Evolutionary conservation across 1,140 invertebrate species (phyloP), one percentile per base, ranked within the genome.

Genomic region (Paraescarpia echinospica): DNA sequence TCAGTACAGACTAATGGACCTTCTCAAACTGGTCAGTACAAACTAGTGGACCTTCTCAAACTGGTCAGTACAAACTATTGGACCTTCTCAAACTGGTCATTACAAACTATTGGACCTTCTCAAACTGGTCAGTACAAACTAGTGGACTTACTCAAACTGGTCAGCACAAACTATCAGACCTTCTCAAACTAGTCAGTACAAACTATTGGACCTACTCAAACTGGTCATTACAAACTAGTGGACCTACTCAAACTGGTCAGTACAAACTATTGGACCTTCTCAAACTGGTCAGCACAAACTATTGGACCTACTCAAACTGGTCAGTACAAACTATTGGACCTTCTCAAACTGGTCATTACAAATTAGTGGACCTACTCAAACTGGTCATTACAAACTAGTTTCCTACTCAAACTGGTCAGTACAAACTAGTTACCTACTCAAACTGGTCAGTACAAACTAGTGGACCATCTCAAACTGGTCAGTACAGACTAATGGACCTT

Each of bases 1-100:
- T n/a, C n/a, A n/a, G n/a, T 93, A 94, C 59, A 95, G 95, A 94
- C 90, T 95, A 9, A 94, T 94, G 90, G 95, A 95, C 92, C 93
- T 95, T 34, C 59, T 93, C 59, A 77, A 77, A 27, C 59, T 77
- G 59, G 59, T 77, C 59, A 77, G 59, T 77, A 41, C 41, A 4
- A 41, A 6, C 12, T 41, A 41, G 12, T 41, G 4, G 41, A 41
- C 41, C 41, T 4, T 12, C 91, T 95, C 34, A 93, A 95, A 92
- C 92, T 95, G 94, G 95, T n/a, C n/a, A n/a, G n/a, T n/a, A n/a
- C n/a, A n/a, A n/a, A n/a, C n/a, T n/a, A n/a, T n/a, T 95, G 92
- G 41, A 41, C 41, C 41, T n/a, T n/a, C n/a, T n/a, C n/a, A n/a
- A n/a, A n/a, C n/a, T n/a, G n/a, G n/a, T n/a, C n/a, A n/a, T n/a